These are phyloP conservation scores for Epinephelus coioides DNA, from an alignment of 2,797 vertebrate species.

Conservation along the genomic window DNA sequence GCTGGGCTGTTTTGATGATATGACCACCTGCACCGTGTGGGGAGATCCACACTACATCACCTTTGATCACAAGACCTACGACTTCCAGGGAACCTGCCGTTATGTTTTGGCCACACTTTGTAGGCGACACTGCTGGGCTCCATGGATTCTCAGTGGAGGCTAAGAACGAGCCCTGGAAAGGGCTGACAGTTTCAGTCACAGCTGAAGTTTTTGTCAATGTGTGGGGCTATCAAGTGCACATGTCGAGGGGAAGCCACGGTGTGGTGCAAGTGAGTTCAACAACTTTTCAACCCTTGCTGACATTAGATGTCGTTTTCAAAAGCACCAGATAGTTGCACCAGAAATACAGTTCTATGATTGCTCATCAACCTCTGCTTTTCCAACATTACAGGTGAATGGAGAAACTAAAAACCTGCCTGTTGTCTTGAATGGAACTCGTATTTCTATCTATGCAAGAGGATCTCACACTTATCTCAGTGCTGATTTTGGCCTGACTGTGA, in stretches of 20 bases:
- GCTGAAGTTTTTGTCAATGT: conserved; percentile 67
- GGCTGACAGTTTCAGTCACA: conserved; percentile 64
- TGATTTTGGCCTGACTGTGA: too few relatives aligned
- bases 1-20: conserved; percentile 62
- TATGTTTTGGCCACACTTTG: conserved; percentile 80
- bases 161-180: conserved; percentile 33
- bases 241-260: conserved; percentile 52
- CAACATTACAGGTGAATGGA: too few relatives aligned
- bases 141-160: conserved; percentile 62
- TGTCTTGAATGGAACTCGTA: too few relatives aligned
- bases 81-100: conserved; percentile 74
- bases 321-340: too few relatives aligned
- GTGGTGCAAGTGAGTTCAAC: conserved; percentile 60
- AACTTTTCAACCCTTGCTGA: background rate
- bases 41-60: conserved; percentile 82
- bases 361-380: too few relatives aligned
- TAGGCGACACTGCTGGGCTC: conserved; percentile 74
- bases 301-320: background rate
- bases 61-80: conserved; percentile 72
- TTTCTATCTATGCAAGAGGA: too few relatives aligned
- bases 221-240: conserved; percentile 57
- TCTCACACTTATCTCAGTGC: too few relatives aligned
- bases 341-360: too few relatives aligned
- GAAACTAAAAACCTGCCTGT: too few relatives aligned
- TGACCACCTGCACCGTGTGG: conserved; percentile 78